Base-by-base conservation (phyloP, 2,888 invertebrate genomes). In the Cataglyphis rosenhaueri region DNA sequence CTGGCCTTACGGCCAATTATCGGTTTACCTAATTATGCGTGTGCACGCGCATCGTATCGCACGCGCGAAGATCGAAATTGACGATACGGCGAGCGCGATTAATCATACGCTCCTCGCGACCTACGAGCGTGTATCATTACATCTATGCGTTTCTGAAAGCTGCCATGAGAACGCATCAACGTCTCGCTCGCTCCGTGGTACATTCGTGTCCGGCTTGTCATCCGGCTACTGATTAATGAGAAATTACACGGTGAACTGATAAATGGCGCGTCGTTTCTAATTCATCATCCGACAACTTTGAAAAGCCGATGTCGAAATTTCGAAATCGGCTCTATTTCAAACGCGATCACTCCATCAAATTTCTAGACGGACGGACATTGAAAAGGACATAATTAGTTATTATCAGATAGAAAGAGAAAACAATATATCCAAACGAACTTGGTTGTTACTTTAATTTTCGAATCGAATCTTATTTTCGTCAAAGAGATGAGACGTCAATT, bases 11-110 rank as follows among this genome's bases (percentile, higher is more conserved):
- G 32, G 81, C 55, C 81, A 81, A 81, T 81, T 81, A 81, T 81
- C 81, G 81, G 74, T 64, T 81, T 81, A 74, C 74, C 81, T 74
- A 81, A 81, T 81, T 81, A 74, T 57, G 73, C 41, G 41, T n/a
- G 81, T 52, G 52, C 38, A 59, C 21, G 71, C 73, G 32, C 74
- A 25, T 44, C 73, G 73, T 18, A 38, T 44, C 32, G 70, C 71
- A 62, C n/a, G 62, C n/a, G 52, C 81, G 62, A 55, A 52, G 74
- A 81, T 81, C 52, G 38, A 32, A 44, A 32, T 55, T 32, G 74
- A 64, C 29, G 81, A 81, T 81, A 81, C 81, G 55, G 55, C 32
- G 55, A 21, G 6, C 41, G 55, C 62, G 62, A 81, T 81, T 81
- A 81, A 81, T 81, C 74, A 74, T 52, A 9, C 64, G 55, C 29